Base-by-base conservation (phyloP, 2,797 vertebrate genomes). In the Botia kubotai region DNA sequence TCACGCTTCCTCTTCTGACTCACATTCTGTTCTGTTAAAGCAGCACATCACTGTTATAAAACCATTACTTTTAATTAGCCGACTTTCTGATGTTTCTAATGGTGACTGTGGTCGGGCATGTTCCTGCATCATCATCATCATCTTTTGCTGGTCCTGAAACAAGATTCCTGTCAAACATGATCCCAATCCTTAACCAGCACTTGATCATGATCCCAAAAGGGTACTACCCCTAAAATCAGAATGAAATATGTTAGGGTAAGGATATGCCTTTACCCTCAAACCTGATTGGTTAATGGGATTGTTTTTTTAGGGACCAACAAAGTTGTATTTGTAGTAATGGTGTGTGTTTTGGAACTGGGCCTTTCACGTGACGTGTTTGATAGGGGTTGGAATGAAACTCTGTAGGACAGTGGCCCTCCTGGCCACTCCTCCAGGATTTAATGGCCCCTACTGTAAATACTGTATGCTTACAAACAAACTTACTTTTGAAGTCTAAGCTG, bases 391-490 rank as follows among this genome's bases (percentile, higher is more conserved):
- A 6, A 43, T 6, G 1, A 8, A 43, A 12, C 23, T 26, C 21
- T 60, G 21, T 11, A 21, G 10, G 21, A n/a, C 55, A 58, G 19
- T 60, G 19, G 19, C 19, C 55, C 7, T 53, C 23, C 23, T 26
- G 23, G 23, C 23, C 23, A 26, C 23, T 26, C 23, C 23, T 26
- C 57, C 58, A 26, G 11, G 1, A 23, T 4, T 7, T 12, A 60
- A 26, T 60, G 11, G 12, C 11, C 12, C 33, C 12, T 13, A 12
- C 67, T 46, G 62, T 77, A 29, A 84, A 75, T 81, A 60, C 68
- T 83, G 72, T 36, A 75, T 72, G 17, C 69, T 72, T 73, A 80
- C 66, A 75, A 72, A 60, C 62, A 77, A 77, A 76, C 58, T 39
- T 55, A 14, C 3, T 75, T 80, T 80, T 50, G 4, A 84, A 48